phyloP scores from a whole-genome alignment of 2,888 invertebrate species.

The Erebia palarica region DNA sequence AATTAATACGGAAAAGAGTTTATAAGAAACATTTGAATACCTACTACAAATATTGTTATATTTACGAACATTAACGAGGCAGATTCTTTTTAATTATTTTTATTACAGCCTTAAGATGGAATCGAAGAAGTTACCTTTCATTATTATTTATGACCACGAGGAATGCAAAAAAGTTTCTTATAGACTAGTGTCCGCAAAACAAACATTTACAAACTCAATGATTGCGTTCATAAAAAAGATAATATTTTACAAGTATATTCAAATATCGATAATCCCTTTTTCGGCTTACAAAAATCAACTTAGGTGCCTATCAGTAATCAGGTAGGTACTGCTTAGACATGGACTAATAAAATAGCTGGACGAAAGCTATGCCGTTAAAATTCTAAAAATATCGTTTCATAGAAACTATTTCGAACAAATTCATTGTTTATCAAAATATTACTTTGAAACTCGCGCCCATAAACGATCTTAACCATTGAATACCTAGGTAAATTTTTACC shows the following conservation, averaged over 20 bases:
- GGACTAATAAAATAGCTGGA: neutral
- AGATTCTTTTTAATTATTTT: neutral
- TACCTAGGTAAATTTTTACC: neutral
- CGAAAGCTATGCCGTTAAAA: constrained; percentile 2
- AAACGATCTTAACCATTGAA: no score
- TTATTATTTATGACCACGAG: constrained; percentile 2
- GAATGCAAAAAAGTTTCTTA: constrained; percentile 49
- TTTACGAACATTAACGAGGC: neutral
- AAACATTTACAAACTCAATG: constrained; percentile 77
- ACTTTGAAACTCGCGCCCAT: neutral
- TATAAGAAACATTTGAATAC: constrained; percentile 50
- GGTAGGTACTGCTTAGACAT: neutral
- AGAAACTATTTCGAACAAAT: neutral
- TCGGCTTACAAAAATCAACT: constrained; percentile 9
- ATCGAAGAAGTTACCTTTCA: neutral
- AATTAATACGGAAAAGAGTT: constrained; percentile 52
- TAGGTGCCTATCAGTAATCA: neutral
- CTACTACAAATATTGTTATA: neutral
- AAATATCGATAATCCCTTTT: constrained; percentile 15
- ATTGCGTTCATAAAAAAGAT: constrained; percentile 70
- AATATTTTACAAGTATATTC: constrained; percentile 66
- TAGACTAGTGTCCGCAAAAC: constrained; percentile 61
- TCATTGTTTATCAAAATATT: neutral
- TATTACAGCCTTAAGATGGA: neutral
- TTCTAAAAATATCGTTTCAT: constrained; percentile 7